A percentile compares a stretch with the other conserved stretches of the same genome.
phyloP scores from a whole-genome alignment of 2,797 vertebrate species.

The Tolypeutes matacus region DNA sequence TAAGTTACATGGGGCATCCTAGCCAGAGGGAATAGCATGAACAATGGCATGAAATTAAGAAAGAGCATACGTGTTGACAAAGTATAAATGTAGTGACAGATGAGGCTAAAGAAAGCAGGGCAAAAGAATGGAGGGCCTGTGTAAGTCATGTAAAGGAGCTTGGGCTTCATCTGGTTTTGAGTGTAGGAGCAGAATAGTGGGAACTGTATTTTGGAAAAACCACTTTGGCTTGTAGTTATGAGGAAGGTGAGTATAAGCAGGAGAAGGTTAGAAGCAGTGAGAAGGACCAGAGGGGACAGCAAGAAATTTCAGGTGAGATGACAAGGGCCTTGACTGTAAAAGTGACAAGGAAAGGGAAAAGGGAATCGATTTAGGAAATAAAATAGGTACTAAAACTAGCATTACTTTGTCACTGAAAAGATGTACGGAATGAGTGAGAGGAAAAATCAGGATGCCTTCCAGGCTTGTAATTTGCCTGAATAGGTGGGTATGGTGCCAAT shows the following conservation, averaged over 20 bases:
- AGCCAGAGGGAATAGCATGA: background rate
- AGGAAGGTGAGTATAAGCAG: background rate
- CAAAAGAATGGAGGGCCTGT: background rate
- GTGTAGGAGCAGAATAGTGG: background rate
- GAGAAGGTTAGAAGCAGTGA: background rate
- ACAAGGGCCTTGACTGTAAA: background rate
- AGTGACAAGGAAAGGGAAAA: background rate
- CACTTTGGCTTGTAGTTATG: background rate
- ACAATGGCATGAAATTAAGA: background rate
- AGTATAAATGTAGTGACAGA: background rate
- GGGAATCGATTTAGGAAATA: background rate
- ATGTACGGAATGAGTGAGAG: background rate
- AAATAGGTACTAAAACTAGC: background rate
- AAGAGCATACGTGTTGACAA: background rate
- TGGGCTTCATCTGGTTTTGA: background rate
- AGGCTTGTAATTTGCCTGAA: slow-evolving; percentile 12
- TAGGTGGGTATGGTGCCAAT: background rate
- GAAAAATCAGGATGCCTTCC: background rate
- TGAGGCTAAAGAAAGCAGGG: background rate
- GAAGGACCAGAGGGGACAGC: background rate
- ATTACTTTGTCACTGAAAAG: background rate
- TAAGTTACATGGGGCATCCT: background rate
- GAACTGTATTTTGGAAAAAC: background rate
- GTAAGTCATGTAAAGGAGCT: background rate
- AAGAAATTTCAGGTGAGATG: background rate